A percentile compares a stretch with the other conserved stretches of the same genome.
These are phyloP conservation scores for Dromococcyx pavoninus DNA, from an alignment of 2,797 vertebrate genomes.

Conservation along the genomic window DNA sequence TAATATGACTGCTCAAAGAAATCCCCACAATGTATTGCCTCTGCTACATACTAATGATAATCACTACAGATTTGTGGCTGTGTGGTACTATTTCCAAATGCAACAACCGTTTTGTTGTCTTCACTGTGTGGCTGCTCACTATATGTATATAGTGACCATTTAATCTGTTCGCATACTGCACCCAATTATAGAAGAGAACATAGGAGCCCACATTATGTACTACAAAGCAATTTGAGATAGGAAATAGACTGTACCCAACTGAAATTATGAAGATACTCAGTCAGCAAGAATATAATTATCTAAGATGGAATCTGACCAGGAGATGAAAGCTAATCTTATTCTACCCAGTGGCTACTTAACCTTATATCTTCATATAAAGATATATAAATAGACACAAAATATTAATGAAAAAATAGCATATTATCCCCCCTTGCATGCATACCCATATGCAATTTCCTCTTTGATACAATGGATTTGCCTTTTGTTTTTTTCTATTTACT, in stretches of 20 bases:
- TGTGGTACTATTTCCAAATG: not conserved
- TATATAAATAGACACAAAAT: not conserved
- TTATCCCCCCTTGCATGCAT: not conserved
- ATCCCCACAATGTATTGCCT: not conserved
- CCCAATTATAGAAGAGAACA: not conserved
- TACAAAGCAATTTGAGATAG: not conserved
- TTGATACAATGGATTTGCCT: not conserved
- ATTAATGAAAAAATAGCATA: not conserved
- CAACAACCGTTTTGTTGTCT: not conserved
- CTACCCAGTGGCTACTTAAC: not conserved
- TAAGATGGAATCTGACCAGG: conserved; percentile 3
- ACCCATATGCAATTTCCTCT: not conserved
- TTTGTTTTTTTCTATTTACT: not conserved
- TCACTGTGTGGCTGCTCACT: not conserved
- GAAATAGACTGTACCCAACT: conserved; percentile 3
- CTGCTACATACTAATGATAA: not conserved
- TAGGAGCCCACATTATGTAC: not conserved
- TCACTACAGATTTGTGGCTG: not conserved
- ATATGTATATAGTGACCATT: not conserved
- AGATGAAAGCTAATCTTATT: conserved; percentile 44
- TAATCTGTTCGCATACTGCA: not conserved
- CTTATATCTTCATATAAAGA: not conserved
- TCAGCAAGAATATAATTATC: conserved; percentile 45
- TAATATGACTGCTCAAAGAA: not conserved
- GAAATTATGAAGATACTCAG: conserved; percentile 32